Conservation (phyloP, 2,113 vertebrate genomes). For the Megalops atlanticus region DNA sequence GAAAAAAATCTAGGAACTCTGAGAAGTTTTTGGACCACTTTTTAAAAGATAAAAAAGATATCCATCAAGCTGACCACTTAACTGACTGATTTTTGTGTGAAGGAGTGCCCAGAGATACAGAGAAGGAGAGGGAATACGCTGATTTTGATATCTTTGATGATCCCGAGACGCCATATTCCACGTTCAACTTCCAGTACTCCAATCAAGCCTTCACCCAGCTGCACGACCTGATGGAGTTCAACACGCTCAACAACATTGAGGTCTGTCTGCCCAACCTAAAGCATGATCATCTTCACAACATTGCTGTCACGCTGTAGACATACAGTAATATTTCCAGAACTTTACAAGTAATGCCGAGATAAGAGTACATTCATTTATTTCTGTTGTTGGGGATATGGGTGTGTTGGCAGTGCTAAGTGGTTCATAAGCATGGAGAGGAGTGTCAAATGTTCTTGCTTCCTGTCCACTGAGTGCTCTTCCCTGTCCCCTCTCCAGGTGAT, state of each 20-base stretch:
- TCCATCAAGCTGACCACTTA: too few species aligned
- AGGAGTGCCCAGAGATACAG: constrained; percentile 86
- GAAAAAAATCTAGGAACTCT: not conserved
- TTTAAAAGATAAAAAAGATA: not conserved
- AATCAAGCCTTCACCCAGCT: constrained; percentile 87
- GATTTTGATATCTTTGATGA: constrained; percentile 99
- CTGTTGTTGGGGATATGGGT: not conserved
- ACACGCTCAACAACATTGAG: constrained; percentile 93
- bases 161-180: constrained; percentile 86
- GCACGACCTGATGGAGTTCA: constrained; percentile 96
- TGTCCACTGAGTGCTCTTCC: not conserved
- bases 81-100: not conserved
- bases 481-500: constrained; percentile 75
- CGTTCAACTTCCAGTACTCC: constrained; percentile 95
- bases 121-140: constrained; percentile 85
- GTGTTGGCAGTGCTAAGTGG: not conserved
- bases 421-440: not conserved
- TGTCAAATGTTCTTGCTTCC: not conserved
- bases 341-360: not conserved
- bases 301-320: not conserved
- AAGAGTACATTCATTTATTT: not conserved
- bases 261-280: constrained; percentile 64
- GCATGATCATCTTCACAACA: not conserved
- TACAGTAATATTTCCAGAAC: too few species aligned
- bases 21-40: not conserved